Evolutionary conservation across 1,140 invertebrate species (phyloP).

Genomic region (Pseudoatta argentina): DNA sequence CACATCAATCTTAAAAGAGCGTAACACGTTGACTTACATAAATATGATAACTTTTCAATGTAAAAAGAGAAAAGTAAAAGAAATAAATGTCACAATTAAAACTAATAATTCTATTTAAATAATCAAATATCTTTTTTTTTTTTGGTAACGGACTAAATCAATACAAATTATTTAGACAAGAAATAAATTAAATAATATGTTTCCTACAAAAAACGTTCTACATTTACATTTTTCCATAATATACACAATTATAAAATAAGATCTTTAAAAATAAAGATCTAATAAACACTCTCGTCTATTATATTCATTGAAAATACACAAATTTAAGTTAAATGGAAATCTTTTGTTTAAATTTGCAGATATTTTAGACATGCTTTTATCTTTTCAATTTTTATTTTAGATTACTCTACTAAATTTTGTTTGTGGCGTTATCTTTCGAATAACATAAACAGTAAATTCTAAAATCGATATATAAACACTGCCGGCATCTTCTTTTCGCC

Average conservation of each 20-base stretch:
- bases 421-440: constrained; percentile 32
- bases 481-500: background rate
- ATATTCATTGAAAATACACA: background rate
- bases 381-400: background rate
- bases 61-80: background rate
- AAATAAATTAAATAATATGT: constrained; percentile 12
- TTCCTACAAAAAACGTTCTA: background rate
- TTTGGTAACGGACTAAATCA: no score
- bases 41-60: background rate
- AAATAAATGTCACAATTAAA: background rate
- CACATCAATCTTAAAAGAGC: constrained; percentile 24
- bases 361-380: background rate
- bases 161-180: background rate
- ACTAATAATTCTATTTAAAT: constrained; percentile 2
- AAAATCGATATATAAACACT: constrained; percentile 8
- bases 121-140: background rate
- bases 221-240: background rate
- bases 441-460: background rate
- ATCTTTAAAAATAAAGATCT: background rate
- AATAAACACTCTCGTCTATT: background rate
- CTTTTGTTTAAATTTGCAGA: background rate
- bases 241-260: no score
- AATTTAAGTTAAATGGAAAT: background rate
- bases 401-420: background rate
- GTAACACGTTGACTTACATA: constrained; percentile 19